Evolutionary conservation across 2,888 invertebrate species (phyloP), one percentile per base, ranked within the genome.

Genomic region (Trachelus tabidus): DNA sequence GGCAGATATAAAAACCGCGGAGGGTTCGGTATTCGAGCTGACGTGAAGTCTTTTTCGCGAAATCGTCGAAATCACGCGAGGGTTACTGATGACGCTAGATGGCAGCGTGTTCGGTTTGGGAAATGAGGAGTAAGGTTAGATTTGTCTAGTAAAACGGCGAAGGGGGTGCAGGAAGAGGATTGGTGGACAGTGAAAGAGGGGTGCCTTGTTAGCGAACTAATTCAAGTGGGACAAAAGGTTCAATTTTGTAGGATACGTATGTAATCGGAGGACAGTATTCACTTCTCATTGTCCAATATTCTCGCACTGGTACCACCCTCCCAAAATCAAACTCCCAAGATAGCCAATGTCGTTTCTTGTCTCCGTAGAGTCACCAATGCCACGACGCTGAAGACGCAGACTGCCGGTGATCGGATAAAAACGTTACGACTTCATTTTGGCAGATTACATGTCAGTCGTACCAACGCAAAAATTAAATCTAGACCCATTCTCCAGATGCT

Each of bases 171-270:
- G 71, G 3, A 15, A 40, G 56, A 56, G 56, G 56, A 23, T 56
- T 56, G 3, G 9, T 56, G 56, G 23, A 23, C 56, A 56, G 56
- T 56, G 56, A 56, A 56, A 56, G 56, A 56, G 56, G 56, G 56
- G 56, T 9, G 37, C 74, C 78, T 78, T 78, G 78, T 78, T 78
- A 78, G 76, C 73, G 73, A 76, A 76, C 73, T 76, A 76, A 79
- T 79, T 79, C 79, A 69, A 76, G 68, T 68, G 79, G 79, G 76
- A 79, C 79, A 79, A 79, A 79, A 76, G 79, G 56, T 33, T 73
- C 76, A 79, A 79, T 79, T 74, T 69, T 34, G 35, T 35, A 56
- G 56, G 56, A 56, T 23, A 56, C 56, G 56, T 56, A 56, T 56
- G 56, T 56, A 56, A 56, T 56, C 56, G 56, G 23, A 56, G 56